phyloP scores from a whole-genome alignment of 2,888 invertebrate genomes.

The Frankliniella intonsa region DNA sequence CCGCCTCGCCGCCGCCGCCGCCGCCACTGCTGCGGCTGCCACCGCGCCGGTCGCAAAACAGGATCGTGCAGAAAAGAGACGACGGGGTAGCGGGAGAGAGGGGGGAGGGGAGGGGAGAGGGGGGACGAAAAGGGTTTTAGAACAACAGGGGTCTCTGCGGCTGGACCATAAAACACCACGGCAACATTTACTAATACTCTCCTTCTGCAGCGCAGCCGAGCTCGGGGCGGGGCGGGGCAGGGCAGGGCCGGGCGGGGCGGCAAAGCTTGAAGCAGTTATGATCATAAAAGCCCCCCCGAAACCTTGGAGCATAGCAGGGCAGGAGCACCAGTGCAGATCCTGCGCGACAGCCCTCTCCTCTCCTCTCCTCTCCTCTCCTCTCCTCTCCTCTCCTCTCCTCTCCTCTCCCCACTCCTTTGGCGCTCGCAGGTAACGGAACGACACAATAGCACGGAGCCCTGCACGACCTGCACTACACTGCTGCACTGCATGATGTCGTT shows the following conservation, averaged over 20 bases:
- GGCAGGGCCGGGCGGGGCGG: not conserved
- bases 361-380: conserved; percentile 15
- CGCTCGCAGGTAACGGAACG: conserved; percentile 5
- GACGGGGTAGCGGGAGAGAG: not conserved
- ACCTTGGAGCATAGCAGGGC: conserved; percentile 29
- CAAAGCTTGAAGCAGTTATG: conserved; percentile 27
- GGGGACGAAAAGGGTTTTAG: conserved; percentile 9
- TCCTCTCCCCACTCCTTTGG: not conserved
- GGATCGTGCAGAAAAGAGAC: not conserved
- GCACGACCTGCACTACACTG: not conserved
- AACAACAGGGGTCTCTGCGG: conserved; percentile 5
- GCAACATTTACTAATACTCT: conserved; percentile 18
- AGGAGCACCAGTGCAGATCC: conserved; percentile 27
- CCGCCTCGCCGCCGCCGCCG: not conserved
- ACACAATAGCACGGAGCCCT: not conserved
- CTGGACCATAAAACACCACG: conserved; percentile 10
- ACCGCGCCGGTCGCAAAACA: not conserved
- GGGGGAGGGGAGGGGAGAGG: not conserved
- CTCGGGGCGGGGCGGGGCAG: not conserved
- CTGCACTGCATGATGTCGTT: no score
- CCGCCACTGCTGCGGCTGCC: not conserved
- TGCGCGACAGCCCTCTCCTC: conserved; percentile 14
- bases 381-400: not conserved
- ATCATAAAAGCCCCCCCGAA: conserved; percentile 30
- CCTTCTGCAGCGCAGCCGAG: not conserved